Evolutionary conservation across 2,113 vertebrate species (phyloP), one percentile per base, ranked within the genome.

Genomic region (Chunga burmeisteri): DNA sequence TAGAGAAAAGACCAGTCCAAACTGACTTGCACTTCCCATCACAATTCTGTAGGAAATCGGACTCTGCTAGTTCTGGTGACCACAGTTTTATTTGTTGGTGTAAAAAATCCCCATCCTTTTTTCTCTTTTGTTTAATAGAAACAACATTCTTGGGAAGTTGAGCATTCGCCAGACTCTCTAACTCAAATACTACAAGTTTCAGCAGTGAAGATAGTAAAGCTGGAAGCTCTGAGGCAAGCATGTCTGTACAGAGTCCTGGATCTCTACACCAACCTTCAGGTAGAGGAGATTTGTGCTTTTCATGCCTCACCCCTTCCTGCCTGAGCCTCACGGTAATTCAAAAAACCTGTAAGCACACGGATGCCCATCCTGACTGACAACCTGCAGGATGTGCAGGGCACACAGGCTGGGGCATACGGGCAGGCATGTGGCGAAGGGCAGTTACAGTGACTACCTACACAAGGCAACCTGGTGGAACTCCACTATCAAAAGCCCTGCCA

Each of bases 241-340:
- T 84, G 94, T 27, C 75, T 95, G 1, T 92, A 97, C 50, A 88
- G 79, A 63, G 92, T 95, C 23, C 66, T 98, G 77, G 97, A 97
- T 53, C 61, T 53, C 78, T 98, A 98, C 93, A 79, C 29, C 70
- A 50, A 32, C 32, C 82, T 96, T 29, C 97, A 98, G 97, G 97
- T 97, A 94, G 19, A 38, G 63, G 27, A 15, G 20, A 6, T 63
- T 34, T 1, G 3, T 3, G 34, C 10, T 71, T 78, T 74, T 29
- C 15, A 3, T 19, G 4, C 23, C 16, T 88, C 53, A 23, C 2
- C 50, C 16, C 6, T 66, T 34, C 70, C 52, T 29, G 23, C 30
- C 6, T 0, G 7, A 88, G 8, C 25, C 34, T 68, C 12, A 4
- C 2, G 2, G 26, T 10, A 47, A 29, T 32, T 82, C 62, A 40